Percentiles rank a stretch among this genome's conserved stretches.
phyloP scores from a whole-genome alignment of 2,113 vertebrate genomes.

The Gnathonemus echidnorhynchus region DNA sequence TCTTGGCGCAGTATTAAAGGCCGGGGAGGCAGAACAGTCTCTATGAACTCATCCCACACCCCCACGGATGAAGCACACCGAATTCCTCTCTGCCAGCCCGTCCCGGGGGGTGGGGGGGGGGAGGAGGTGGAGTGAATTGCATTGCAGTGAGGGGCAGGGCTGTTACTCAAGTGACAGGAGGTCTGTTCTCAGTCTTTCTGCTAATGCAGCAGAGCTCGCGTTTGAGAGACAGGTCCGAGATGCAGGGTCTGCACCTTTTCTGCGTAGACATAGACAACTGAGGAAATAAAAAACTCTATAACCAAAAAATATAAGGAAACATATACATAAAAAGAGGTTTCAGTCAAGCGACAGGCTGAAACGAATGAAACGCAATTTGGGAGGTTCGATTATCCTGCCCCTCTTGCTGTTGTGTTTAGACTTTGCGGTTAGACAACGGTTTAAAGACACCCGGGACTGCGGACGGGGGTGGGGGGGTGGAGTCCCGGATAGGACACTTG shows the following conservation, averaged over 20 bases:
- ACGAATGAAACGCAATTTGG: neutral
- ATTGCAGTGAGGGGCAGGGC: constrained; percentile 62
- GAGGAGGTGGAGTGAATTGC: constrained; percentile 42
- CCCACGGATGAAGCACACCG: constrained; percentile 57
- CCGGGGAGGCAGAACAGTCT: constrained; percentile 43
- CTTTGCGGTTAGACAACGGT: neutral
- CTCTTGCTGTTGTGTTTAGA: neutral
- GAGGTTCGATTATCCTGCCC: neutral
- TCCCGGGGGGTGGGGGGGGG: constrained; percentile 44
- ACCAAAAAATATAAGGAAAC: neutral
- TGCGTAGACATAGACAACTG: neutral
- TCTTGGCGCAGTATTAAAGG: constrained; percentile 43
- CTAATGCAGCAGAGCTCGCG: constrained; percentile 57
- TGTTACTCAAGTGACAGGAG: constrained; percentile 21
- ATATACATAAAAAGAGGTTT: neutral
- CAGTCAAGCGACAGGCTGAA: neutral
- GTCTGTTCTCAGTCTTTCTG: constrained; percentile 56
- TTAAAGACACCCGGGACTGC: neutral
- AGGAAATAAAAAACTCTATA: neutral
- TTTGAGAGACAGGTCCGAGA: neutral
- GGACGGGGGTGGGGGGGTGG: neutral
- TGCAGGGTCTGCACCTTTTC: neutral
- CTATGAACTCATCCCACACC: constrained; percentile 51
- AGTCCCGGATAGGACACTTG: neutral
- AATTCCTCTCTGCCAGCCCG: constrained; percentile 58